Conservation (phyloP, 2,888 invertebrate species). For the Idaea straminata region DNA sequence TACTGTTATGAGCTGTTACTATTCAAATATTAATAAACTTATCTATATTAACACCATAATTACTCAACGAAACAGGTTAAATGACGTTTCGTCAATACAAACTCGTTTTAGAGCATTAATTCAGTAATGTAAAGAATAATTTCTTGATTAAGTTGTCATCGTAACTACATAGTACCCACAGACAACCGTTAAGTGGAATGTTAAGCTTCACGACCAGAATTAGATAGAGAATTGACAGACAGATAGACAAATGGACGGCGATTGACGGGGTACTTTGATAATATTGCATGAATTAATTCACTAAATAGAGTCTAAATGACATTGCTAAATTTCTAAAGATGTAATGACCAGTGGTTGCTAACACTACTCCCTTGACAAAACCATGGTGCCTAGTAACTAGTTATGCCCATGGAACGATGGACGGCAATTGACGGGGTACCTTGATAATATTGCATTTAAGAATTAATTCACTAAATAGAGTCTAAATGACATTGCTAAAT, state of each 20-base stretch:
- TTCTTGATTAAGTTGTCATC: slow-evolving; percentile 26
- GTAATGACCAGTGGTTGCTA: too few relatives aligned
- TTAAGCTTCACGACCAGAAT: slow-evolving; percentile 36
- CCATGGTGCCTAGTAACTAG: too few relatives aligned
- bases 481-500: background rate
- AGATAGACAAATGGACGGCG: slow-evolving; percentile 46
- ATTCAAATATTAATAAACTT: background rate
- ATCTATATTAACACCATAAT: background rate
- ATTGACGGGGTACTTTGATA: slow-evolving; percentile 34
- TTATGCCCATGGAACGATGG: slow-evolving; percentile 8
- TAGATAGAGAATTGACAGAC: slow-evolving; percentile 46
- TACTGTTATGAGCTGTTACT: background rate
- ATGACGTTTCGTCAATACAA: slow-evolving; percentile 1
- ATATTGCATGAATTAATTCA: background rate
- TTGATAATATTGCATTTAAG: background rate
- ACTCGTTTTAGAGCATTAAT: slow-evolving; percentile 6
- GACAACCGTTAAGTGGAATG: slow-evolving; percentile 34
- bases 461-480: background rate
- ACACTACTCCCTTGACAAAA: too few relatives aligned
- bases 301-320: background rate
- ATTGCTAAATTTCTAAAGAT: too few relatives aligned
- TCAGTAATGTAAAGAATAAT: slow-evolving; percentile 20
- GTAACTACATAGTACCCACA: slow-evolving; percentile 10
- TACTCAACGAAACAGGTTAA: slow-evolving; percentile 1
- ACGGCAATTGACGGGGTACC: slow-evolving; percentile 40